These are phyloP conservation scores for Musca vetustissima DNA, from an alignment of 1,140 invertebrate species.

Conservation along the genomic window DNA sequence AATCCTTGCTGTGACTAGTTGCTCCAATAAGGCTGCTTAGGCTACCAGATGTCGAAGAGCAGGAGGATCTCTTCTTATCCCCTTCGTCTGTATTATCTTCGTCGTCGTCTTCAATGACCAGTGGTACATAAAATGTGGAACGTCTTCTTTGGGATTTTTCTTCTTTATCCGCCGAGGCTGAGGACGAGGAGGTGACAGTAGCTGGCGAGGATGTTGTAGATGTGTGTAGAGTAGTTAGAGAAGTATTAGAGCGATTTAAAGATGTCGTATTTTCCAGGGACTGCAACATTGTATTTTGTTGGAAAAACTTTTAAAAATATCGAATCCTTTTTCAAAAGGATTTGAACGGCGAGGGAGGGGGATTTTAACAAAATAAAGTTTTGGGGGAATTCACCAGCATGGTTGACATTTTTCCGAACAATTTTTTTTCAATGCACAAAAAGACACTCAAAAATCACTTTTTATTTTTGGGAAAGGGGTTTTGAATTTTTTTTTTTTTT, in stretches of 20 bases:
- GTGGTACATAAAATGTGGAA: conserved; percentile 64
- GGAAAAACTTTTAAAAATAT: neutral
- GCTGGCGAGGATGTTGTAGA: conserved; percentile 15
- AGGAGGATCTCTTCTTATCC: too few relatives aligned
- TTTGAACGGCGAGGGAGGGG: too few relatives aligned
- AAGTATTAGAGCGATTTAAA: conserved; percentile 12
- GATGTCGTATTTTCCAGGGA: conserved; percentile 16
- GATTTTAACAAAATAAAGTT: too few relatives aligned
- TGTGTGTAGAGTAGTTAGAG: neutral
- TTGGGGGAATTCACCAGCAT: too few relatives aligned
- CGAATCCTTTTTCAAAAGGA: too few relatives aligned
- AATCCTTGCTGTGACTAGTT: conserved; percentile 25
- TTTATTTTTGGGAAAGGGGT: neutral
- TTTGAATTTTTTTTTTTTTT: neutral
- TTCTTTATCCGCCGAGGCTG: conserved; percentile 29
- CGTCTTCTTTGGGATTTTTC: conserved; percentile 57
- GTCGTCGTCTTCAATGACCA: conserved; percentile 56
- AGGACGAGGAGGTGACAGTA: neutral
- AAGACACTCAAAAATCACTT: neutral
- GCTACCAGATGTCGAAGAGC: conserved; percentile 1
- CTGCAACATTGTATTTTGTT: conserved; percentile 26
- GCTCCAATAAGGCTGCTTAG: neutral
- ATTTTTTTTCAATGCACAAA: neutral
- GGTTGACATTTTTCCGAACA: too few relatives aligned
- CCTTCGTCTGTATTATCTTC: neutral